Evolutionary conservation across 2,888 invertebrate genomes (phyloP), one percentile per base, ranked within the genome.

Genomic region (Anthrax anthrax): DNA sequence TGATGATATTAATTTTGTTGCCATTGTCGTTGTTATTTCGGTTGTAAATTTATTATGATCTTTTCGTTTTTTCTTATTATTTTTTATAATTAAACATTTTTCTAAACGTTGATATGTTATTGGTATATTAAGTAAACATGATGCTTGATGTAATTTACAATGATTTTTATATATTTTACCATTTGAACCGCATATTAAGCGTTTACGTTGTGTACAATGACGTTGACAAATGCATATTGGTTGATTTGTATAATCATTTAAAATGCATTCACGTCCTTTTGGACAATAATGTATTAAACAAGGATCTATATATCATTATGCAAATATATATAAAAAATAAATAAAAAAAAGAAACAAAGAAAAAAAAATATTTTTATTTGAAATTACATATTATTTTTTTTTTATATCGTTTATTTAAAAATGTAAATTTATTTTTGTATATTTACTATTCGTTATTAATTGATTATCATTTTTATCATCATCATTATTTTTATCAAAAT

Each of bases 141-240:
- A 76, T 3, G 77, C 72, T 46, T 76, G 69, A 57, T 80, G 79
- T 34, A 81, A 68, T 56, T 80, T 78, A 62, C 81, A 81, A 61
- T 80, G 80, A 63, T 77, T 80, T 42, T 73, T 71, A 60, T 81
- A 81, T 49, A 78, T 70, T 56, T 72, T 71, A n/a, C 78, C 79
- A 58, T 81, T 77, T 32, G 77, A 75, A 47, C 78, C 80, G 57
- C 81, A 81, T 44, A 80, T 77, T 37, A 74, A 67, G 61, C 76
- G 72, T 56, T 72, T 70, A 52, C 74, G 72, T 48, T 70, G 60
- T 9, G 51, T 67, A 62, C 78, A 78, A 52, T 70, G 70, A 50
- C 70, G 68, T 51, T 73, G 72, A 64, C 83, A 83, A 42, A 77
- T 70, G 62, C 83, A 83, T 44, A 72, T 64, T 8, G 73, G 70